These are phyloP conservation scores for Coreius guichenoti DNA, from an alignment of 2,797 vertebrate species.

Conservation along the genomic window DNA sequence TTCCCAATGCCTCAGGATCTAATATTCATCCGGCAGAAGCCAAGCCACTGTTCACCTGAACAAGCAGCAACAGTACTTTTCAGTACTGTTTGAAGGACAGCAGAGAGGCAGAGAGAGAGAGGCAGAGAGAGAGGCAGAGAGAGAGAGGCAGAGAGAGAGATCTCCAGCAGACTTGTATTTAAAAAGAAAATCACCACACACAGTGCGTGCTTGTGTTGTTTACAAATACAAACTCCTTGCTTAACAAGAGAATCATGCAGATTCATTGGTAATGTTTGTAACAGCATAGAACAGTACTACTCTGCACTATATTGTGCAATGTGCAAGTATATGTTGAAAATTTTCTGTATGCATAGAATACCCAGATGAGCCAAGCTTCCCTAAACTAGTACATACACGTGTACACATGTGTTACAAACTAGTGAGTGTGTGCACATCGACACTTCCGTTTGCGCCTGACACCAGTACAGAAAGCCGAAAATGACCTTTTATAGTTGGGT, in stretches of 20 bases:
- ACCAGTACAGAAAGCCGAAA: too few species aligned
- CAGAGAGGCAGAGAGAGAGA: too few species aligned
- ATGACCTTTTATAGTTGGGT: too few species aligned
- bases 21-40: slow-evolving; percentile 57
- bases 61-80: slow-evolving; percentile 56
- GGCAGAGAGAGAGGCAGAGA: slow-evolving; percentile 31
- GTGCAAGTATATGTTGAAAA: not conserved
- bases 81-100: slow-evolving; percentile 59
- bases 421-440: too few species aligned
- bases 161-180: slow-evolving; percentile 55
- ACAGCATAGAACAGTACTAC: not conserved
- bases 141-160: slow-evolving; percentile 57
- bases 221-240: not conserved
- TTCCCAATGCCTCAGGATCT: slow-evolving; percentile 62
- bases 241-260: slow-evolving; percentile 3
- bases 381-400: not conserved
- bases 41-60: slow-evolving; percentile 63
- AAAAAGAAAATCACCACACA: slow-evolving; percentile 45
- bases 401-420: too few species aligned
- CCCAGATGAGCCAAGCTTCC: not conserved
- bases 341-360: slow-evolving; percentile 2
- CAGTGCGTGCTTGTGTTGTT: not conserved
- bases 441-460: too few species aligned
- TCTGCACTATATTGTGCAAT: not conserved
- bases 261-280: too few species aligned